Conservation (phyloP, 2,797 vertebrate species). For the Pangasius macronema region DNA sequence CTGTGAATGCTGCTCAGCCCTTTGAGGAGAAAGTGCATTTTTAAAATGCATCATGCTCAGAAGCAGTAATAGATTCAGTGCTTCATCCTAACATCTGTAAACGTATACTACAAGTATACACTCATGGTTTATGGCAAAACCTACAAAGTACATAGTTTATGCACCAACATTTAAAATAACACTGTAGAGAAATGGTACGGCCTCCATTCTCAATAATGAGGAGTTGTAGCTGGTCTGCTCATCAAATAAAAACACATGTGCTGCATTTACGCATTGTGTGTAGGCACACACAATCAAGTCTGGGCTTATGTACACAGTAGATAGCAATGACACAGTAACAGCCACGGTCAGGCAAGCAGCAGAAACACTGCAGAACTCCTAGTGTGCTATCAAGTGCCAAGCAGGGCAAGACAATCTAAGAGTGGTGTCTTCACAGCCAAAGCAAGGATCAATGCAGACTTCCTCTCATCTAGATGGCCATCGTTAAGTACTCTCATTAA, state of each 20-base stretch:
- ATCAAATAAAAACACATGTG: not conserved
- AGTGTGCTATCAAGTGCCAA: not conserved
- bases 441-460: constrained; percentile 45
- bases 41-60: constrained; percentile 1
- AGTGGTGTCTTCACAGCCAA: constrained; percentile 36
- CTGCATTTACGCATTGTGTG: not conserved
- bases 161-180: not conserved
- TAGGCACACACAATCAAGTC: not conserved
- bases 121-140: not conserved
- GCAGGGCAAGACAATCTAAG: constrained; percentile 3
- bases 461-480: constrained; percentile 41
- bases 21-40: constrained; percentile 6
- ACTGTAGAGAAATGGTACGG: not conserved
- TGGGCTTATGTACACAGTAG: not conserved
- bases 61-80: not conserved
- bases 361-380: constrained; percentile 12
- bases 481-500: constrained; percentile 36
- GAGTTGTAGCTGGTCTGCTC: not conserved
- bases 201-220: not conserved
- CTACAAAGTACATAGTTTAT: not conserved
- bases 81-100: not conserved
- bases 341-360: not conserved
- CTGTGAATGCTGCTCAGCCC: constrained; percentile 1
- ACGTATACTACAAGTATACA: not conserved
- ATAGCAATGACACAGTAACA: not conserved